Percentiles rank a stretch among this genome's conserved stretches.
Evolutionary conservation across 2,797 vertebrate genomes (phyloP).

Genomic region (Numenius phaeopus): DNA sequence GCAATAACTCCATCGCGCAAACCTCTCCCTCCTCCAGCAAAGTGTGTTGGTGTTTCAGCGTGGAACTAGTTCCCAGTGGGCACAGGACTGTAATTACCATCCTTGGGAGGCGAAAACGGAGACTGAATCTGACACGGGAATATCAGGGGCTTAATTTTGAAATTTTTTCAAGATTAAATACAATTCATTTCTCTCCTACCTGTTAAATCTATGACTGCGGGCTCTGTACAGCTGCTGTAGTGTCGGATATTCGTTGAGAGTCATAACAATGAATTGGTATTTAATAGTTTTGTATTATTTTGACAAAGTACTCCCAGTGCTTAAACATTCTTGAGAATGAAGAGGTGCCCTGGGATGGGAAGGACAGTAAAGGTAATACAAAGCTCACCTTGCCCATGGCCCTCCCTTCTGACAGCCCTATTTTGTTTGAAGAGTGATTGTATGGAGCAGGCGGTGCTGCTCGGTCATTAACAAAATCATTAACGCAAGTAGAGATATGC

Average conservation of each 20-base stretch:
- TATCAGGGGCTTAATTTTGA: conserved; percentile 1
- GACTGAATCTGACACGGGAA: neutral
- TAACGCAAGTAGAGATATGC: neutral
- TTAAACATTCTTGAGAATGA: neutral
- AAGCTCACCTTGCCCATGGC: neutral
- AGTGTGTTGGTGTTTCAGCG: neutral
- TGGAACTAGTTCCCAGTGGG: conserved; percentile 13
- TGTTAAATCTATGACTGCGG: neutral
- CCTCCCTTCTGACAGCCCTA: neutral
- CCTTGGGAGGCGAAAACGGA: neutral
- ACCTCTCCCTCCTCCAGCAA: neutral
- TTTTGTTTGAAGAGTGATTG: neutral
- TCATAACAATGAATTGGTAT: neutral
- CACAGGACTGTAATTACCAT: conserved; percentile 38
- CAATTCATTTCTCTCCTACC: neutral
- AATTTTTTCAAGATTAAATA: neutral
- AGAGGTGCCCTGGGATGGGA: neutral
- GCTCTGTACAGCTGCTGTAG: neutral
- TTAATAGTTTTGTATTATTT: neutral
- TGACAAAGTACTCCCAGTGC: neutral
- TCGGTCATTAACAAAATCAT: neutral
- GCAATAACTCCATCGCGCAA: neutral
- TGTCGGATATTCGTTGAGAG: neutral
- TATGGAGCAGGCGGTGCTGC: neutral
- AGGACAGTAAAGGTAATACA: neutral